phyloP scores from a whole-genome alignment of 2,113 vertebrate genomes.

The Urocolius indicus region DNA sequence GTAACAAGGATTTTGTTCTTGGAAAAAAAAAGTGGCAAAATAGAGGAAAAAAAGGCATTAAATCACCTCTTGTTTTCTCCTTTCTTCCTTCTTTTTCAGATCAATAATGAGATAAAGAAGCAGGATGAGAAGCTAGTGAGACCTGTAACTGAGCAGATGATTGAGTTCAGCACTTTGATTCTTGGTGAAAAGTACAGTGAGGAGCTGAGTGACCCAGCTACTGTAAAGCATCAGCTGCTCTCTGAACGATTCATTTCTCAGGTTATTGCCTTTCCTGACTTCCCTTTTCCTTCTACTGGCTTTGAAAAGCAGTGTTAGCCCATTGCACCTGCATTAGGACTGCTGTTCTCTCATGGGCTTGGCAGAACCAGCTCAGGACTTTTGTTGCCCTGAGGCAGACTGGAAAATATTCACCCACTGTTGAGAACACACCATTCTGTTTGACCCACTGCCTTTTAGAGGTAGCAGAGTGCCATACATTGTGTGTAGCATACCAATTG shows the following conservation, averaged over 20 bases:
- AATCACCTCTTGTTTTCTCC: neutral
- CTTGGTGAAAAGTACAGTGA: conserved; percentile 78
- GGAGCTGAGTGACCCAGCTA: conserved; percentile 80
- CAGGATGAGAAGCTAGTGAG: conserved; percentile 64
- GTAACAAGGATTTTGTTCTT: neutral
- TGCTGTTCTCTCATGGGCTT: neutral
- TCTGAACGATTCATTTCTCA: conserved; percentile 83
- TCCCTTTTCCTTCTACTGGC: neutral
- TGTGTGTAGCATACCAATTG: neutral
- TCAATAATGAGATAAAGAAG: conserved; percentile 87
- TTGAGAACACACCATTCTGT: neutral
- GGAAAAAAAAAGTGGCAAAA: neutral
- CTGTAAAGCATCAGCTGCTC: conserved; percentile 74
- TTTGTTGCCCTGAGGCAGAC: neutral
- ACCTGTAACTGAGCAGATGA: conserved; percentile 79
- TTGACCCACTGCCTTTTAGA: neutral
- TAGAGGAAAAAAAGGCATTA: neutral
- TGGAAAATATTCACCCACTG: neutral
- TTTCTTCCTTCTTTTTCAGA: conserved; percentile 69
- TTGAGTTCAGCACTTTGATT: conserved; percentile 87
- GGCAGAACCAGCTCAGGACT: neutral
- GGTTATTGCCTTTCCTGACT: conserved; percentile 65
- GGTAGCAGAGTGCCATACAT: neutral
- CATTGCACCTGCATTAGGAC: neutral
- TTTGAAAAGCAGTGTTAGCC: neutral